Evolutionary conservation across 2,888 invertebrate species (phyloP), one percentile per base, ranked within the genome.

Genomic region (Lepeophtheirus nordmannii): DNA sequence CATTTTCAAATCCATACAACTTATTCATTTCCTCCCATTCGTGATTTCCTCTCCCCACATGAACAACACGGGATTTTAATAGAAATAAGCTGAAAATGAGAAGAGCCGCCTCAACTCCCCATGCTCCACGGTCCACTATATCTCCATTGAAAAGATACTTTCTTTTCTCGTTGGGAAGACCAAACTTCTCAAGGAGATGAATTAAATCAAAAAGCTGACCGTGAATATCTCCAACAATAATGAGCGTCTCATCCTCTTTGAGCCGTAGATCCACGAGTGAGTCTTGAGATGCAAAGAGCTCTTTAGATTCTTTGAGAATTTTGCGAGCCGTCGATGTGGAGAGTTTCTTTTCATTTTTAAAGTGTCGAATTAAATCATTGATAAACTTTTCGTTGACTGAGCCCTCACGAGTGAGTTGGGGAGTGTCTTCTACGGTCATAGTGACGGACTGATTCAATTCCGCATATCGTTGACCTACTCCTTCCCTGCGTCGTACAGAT

Each of bases 121-220:
- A 57, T 12, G 57, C 22, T 8, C 57, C 57, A 57, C 57, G 57
- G 5, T 57, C 57, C 10, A 57, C 57, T 22, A 57, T 22, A 23
- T 57, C 57, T 14, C 57, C 57, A 57, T 57, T 57, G 57, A 57
- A 57, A n/a, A 57, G 57, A 57, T 57, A 57, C n/a, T 57, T 20
- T 22, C 23, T 8, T 23, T 57, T 20, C 11, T 22, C n/a, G 57
- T 20, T 22, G 11, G 57, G 57, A 11, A 23, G 20, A 22, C 57
- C 57, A 11, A 20, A 23, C 22, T 22, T 20, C 22, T 57, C 57
- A 14, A 57, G 23, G 9, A 57, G 20, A 11, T 23, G 57, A 10
- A 23, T 23, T 22, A 57, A 23, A n/a, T 57, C 57, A 5, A 12
- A 57, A 23, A 57, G 14, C 57, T 57, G 57, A 11, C 57, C 57